Conservation (phyloP, 2,888 invertebrate species). For the Eupithecia dodoneata region DNA sequence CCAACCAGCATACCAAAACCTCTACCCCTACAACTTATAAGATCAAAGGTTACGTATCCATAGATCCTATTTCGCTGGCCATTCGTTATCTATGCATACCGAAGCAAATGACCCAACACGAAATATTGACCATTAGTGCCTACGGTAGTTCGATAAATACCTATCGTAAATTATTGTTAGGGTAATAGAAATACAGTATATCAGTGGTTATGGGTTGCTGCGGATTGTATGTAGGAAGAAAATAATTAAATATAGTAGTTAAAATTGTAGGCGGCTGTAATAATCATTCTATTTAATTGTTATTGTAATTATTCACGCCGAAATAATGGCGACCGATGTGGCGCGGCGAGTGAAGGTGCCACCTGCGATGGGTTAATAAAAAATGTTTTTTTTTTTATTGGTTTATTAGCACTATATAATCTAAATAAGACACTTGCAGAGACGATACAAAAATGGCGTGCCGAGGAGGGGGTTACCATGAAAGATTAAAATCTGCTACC, state of each 20-base stretch:
- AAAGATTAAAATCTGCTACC: conserved; percentile 6
- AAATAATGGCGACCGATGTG: background rate
- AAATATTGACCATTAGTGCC: conserved; percentile 60
- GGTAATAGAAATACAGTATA: conserved; percentile 53
- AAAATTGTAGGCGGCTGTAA: background rate
- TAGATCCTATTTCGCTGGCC: conserved; percentile 48
- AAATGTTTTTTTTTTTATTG: too few species aligned
- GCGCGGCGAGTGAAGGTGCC: too few species aligned
- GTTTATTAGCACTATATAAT: too few species aligned
- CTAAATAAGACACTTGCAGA: too few species aligned
- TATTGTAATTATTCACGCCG: background rate
- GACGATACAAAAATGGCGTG: too few species aligned
- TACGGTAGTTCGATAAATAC: conserved; percentile 52
- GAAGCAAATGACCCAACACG: conserved; percentile 53
- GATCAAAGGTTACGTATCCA: conserved; percentile 30
- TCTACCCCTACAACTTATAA: conserved; percentile 35
- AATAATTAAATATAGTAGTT: conserved; percentile 26
- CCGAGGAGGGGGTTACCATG: background rate
- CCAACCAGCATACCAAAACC: conserved; percentile 48
- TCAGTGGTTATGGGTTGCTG: conserved; percentile 37
- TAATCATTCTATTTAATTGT: background rate
- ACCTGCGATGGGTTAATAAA: too few species aligned
- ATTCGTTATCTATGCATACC: conserved; percentile 50
- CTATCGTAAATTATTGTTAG: conserved; percentile 56
- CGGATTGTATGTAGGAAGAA: conserved; percentile 39